These are phyloP conservation scores for Ectemnius lituratus DNA, from an alignment of 2,888 invertebrate genomes.

Conservation along the genomic window DNA sequence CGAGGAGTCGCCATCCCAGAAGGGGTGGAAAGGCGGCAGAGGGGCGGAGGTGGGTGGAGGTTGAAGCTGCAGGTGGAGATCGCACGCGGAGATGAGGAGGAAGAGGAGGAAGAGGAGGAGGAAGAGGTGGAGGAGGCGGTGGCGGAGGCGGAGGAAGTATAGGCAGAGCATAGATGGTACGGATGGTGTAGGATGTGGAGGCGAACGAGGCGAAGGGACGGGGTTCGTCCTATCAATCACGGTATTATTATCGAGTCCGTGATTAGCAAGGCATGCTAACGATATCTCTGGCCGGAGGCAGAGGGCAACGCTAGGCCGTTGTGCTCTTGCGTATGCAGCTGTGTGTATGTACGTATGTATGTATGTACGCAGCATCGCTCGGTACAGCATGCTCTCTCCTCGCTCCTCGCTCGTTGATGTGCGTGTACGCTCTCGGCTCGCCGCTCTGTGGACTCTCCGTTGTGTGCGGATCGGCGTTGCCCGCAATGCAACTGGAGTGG, in stretches of 20 bases:
- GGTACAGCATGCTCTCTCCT: slow-evolving; percentile 31
- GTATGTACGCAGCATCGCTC: slow-evolving; percentile 39
- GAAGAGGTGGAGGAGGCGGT: slow-evolving; percentile 25
- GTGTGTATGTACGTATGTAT: slow-evolving; percentile 26
- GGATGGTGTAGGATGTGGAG: slow-evolving; percentile 54
- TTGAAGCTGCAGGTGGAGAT: neutral
- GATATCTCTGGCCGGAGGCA: slow-evolving; percentile 76
- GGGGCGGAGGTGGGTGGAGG: too few species aligned
- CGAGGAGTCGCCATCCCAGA: too few species aligned
- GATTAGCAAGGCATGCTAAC: slow-evolving; percentile 78
- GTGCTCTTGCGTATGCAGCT: slow-evolving; percentile 53
- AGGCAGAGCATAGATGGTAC: slow-evolving; percentile 26
- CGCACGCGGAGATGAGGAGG: slow-evolving; percentile 7
- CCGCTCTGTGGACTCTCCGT: slow-evolving; percentile 21
- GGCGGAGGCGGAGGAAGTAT: slow-evolving; percentile 10
- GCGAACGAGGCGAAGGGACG: slow-evolving; percentile 56
- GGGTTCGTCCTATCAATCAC: slow-evolving; percentile 77
- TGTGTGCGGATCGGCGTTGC: slow-evolving; percentile 60
- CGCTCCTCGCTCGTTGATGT: slow-evolving; percentile 15
- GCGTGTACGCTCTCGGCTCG: slow-evolving; percentile 25
- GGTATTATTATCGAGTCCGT: slow-evolving; percentile 77
- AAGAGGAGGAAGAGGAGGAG: slow-evolving; percentile 16
- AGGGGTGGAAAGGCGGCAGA: too few species aligned
- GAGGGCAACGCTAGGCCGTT: slow-evolving; percentile 68
- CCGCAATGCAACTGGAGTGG: slow-evolving; percentile 71